Conservation (phyloP, 2,888 invertebrate species). For the Ceramica pisi region DNA sequence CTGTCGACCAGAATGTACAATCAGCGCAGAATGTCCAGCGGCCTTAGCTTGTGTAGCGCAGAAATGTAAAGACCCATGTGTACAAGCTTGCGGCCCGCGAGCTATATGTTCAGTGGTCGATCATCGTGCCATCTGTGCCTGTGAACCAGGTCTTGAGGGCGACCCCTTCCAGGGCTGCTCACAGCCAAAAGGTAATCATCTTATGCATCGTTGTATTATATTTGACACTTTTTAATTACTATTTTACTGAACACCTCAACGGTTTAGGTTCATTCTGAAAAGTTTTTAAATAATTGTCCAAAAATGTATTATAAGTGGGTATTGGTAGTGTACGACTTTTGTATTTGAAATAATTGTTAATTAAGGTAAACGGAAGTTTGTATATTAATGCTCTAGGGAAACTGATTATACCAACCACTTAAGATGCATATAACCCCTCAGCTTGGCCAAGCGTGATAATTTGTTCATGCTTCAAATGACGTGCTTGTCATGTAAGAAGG, state of each 20-base stretch:
- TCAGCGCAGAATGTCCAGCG: conserved; percentile 93
- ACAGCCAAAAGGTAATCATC: conserved; percentile 81
- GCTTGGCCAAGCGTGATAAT: conserved; percentile 89
- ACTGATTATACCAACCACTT: conserved; percentile 57
- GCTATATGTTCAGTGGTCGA: conserved; percentile 91
- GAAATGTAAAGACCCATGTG: conserved; percentile 92
- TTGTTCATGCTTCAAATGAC: conserved; percentile 83
- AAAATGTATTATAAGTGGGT: conserved; percentile 32
- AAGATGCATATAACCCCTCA: conserved; percentile 83
- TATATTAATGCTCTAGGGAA: conserved; percentile 64
- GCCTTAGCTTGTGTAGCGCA: conserved; percentile 92
- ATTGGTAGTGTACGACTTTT: conserved; percentile 63
- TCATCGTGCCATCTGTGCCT: conserved; percentile 92
- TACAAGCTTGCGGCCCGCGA: conserved; percentile 92
- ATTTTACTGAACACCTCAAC: conserved; percentile 40
- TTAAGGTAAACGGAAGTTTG: conserved; percentile 64
- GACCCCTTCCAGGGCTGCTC: conserved; percentile 92
- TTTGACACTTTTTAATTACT: conserved; percentile 45
- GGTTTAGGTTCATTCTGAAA: conserved; percentile 21
- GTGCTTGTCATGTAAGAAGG: conserved; percentile 81
- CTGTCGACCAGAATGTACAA: conserved; percentile 93
- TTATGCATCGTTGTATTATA: conserved; percentile 25
- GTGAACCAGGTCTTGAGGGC: conserved; percentile 91
- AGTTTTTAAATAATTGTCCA: conserved; percentile 12
- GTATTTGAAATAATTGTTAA: conserved; percentile 48